Conservation (phyloP, 2,888 invertebrate species). For the Apamea crenata region DNA sequence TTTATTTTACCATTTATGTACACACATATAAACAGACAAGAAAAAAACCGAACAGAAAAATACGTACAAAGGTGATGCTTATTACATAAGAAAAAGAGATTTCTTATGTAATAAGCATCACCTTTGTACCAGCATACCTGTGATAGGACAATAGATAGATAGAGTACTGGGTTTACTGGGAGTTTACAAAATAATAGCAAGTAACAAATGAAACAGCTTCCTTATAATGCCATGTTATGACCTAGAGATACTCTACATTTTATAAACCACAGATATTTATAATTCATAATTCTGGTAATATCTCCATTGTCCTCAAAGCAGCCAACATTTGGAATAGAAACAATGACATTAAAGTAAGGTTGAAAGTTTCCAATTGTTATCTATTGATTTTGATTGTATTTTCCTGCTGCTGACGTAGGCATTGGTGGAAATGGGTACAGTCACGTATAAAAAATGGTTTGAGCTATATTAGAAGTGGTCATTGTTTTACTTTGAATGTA, state of each 20-base stretch:
- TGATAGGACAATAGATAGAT: background rate
- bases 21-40: no score
- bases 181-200: background rate
- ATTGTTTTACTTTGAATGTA: background rate
- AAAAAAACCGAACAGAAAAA: no score
- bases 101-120: no score
- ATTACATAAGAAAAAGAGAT: no score
- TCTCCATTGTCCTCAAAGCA: conserved; percentile 25
- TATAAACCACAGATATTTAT: conserved; percentile 9
- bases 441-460: background rate
- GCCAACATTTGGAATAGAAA: conserved; percentile 33
- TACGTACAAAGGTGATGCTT: no score
- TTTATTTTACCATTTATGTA: no score
- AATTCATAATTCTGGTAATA: background rate
- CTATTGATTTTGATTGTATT: conserved; percentile 32
- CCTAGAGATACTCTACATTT: background rate
- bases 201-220: background rate
- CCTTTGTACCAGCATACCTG: no score
- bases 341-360: conserved; percentile 30
- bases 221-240: conserved; percentile 18
- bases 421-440: background rate
- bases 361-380: conserved; percentile 11
- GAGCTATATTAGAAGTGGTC: background rate
- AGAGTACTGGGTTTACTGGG: no score
- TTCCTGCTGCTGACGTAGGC: conserved; percentile 9